These are phyloP conservation scores for Muscicapa comitata DNA, from an alignment of 2,797 vertebrate species.

Conservation along the genomic window DNA sequence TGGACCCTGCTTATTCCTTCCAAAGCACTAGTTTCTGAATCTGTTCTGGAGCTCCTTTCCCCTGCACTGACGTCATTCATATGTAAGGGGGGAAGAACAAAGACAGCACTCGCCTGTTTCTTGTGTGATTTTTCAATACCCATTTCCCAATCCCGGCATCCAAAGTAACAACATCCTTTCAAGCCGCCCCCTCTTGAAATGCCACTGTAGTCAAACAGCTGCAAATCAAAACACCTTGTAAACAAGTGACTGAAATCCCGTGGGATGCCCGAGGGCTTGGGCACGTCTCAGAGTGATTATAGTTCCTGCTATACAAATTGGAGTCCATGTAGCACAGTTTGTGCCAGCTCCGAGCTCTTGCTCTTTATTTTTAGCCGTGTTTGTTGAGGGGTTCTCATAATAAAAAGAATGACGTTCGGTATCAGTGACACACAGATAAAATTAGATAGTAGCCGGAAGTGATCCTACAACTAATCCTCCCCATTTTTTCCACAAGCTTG, in stretches of 20 bases:
- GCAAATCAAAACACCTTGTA: constrained; percentile 69
- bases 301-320: constrained; percentile 70
- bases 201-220: constrained; percentile 59
- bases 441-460: constrained; percentile 27
- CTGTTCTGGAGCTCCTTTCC: constrained; percentile 5
- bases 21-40: background rate
- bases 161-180: constrained; percentile 65
- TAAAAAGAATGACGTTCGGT: constrained; percentile 7
- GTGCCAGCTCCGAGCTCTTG: constrained; percentile 18
- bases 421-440: constrained; percentile 33
- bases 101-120: background rate
- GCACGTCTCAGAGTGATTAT: constrained; percentile 62
- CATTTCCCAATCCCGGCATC: constrained; percentile 50
- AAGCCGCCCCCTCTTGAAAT: constrained; percentile 53
- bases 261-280: constrained; percentile 65
- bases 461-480: background rate
- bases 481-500: background rate
- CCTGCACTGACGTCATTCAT: background rate
- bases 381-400: constrained; percentile 37
- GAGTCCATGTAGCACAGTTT: constrained; percentile 47
- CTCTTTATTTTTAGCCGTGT: constrained; percentile 65
- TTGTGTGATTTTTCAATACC: constrained; percentile 52
- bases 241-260: constrained; percentile 69
- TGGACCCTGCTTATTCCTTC: background rate
- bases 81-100: constrained; percentile 27